These are phyloP conservation scores for Schizothorax lantsangensis DNA, from an alignment of 2,797 vertebrate genomes.

Conservation along the genomic window DNA sequence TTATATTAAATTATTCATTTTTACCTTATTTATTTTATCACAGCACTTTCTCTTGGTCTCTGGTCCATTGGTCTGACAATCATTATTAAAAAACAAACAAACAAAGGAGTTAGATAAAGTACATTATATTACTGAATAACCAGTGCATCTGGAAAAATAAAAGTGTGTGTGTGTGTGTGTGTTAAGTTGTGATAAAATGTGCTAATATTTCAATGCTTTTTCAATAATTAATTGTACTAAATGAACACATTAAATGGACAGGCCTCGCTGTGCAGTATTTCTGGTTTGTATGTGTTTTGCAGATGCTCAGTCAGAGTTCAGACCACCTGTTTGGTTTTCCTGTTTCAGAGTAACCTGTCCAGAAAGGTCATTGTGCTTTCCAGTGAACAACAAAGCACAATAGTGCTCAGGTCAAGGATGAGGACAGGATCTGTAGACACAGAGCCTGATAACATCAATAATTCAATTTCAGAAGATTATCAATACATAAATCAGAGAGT, in stretches of 20 bases:
- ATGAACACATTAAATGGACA: not conserved
- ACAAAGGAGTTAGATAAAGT: no score
- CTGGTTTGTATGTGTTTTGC: conserved; percentile 66
- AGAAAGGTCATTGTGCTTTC: conserved; percentile 59
- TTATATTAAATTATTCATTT: no score
- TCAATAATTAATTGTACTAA: not conserved
- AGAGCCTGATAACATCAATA: not conserved
- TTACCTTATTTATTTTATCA: no score
- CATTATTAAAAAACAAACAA: no score
- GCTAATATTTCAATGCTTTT: not conserved
- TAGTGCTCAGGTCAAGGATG: conserved; percentile 68
- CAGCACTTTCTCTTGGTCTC: no score
- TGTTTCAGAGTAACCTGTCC: conserved; percentile 61
- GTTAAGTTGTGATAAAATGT: no score
- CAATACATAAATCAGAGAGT: not conserved
- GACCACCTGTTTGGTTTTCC: conserved; percentile 72
- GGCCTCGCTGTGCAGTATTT: not conserved
- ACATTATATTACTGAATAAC: no score
- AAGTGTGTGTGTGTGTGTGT: no score
- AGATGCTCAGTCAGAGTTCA: conserved; percentile 68
- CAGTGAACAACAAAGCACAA: conserved; percentile 66
- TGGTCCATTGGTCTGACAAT: no score
- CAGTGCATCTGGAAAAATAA: no score
- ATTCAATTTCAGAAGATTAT: not conserved
- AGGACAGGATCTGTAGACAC: conserved; percentile 24